Evolutionary conservation across 2,888 invertebrate species (phyloP).

Genomic region (Drosophila melanocephala): DNA sequence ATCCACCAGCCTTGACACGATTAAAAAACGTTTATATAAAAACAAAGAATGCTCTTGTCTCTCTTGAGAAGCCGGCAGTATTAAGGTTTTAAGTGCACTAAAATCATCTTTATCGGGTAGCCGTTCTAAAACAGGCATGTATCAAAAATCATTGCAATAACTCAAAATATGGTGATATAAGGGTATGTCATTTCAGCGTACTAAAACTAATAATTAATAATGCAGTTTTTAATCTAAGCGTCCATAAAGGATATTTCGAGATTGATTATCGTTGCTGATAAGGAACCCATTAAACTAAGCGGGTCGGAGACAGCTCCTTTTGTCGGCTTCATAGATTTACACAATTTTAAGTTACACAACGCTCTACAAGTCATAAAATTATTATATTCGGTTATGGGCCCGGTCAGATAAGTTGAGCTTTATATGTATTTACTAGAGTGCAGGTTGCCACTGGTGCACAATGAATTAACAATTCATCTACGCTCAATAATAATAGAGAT

Average conservation of each 20-base stretch:
- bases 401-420: background rate
- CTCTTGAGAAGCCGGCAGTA: background rate
- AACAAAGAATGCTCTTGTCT: slow-evolving; percentile 3
- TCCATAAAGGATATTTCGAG: background rate
- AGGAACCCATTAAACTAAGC: background rate
- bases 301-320: background rate
- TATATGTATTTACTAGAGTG: background rate
- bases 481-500: slow-evolving; percentile 57
- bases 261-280: background rate
- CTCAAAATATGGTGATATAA: background rate
- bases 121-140: background rate
- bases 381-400: background rate
- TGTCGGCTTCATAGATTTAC: slow-evolving; percentile 1
- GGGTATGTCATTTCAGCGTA: background rate
- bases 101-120: background rate
- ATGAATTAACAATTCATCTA: slow-evolving; percentile 58
- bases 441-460: slow-evolving; percentile 2
- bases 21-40: slow-evolving; percentile 29
- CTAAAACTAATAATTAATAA: background rate
- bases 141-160: background rate
- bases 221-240: background rate
- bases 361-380: background rate
- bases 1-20: slow-evolving; percentile 67
- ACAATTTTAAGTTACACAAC: background rate
- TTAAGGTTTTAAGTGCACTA: background rate